Percentiles rank a stretch among this genome's conserved stretches.
phyloP scores from a whole-genome alignment of 2,797 vertebrate species.

The Chanos chanos region DNA sequence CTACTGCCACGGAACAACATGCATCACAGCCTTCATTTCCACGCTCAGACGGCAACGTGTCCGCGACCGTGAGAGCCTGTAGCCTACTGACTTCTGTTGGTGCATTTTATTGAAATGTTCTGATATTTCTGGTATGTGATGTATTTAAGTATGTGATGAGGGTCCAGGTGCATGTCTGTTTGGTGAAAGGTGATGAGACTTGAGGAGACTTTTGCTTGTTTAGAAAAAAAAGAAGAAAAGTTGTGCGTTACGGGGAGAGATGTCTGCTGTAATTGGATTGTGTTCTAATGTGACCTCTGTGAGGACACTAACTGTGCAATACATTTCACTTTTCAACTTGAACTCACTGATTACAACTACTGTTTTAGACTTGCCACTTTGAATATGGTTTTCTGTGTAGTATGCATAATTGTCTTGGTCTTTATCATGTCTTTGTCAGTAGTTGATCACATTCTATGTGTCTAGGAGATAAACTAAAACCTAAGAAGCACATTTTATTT shows the following conservation, averaged over 20 bases:
- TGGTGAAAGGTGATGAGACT: constrained; percentile 13
- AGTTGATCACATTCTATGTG: constrained; percentile 9
- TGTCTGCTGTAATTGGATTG: constrained; percentile 63
- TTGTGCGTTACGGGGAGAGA: constrained; percentile 15
- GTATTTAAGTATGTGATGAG: constrained; percentile 34
- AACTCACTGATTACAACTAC: constrained; percentile 65
- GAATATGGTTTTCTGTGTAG: neutral
- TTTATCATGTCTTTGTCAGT: constrained; percentile 8
- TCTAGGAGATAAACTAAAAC: constrained; percentile 24
- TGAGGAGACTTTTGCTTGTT: neutral
- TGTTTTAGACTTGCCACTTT: constrained; percentile 39
- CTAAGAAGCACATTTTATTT: constrained; percentile 19
- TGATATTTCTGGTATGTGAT: constrained; percentile 17
- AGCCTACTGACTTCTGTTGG: neutral
- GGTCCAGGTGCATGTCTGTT: constrained; percentile 12
- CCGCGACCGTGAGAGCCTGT: neutral
- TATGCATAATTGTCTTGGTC: constrained; percentile 10
- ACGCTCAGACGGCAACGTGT: neutral
- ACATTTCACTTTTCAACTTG: constrained; percentile 79
- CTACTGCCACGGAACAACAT: neutral
- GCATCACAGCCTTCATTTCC: neutral
- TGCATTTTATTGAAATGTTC: constrained; percentile 15
- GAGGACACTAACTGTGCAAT: constrained; percentile 87
- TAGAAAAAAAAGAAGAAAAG: constrained; percentile 2
- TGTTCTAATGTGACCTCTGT: constrained; percentile 74